Percentiles rank a stretch among this genome's conserved stretches.
These are phyloP conservation scores for Callitettix versicolor DNA, from an alignment of 1,140 invertebrate genomes.

Conservation along the genomic window DNA sequence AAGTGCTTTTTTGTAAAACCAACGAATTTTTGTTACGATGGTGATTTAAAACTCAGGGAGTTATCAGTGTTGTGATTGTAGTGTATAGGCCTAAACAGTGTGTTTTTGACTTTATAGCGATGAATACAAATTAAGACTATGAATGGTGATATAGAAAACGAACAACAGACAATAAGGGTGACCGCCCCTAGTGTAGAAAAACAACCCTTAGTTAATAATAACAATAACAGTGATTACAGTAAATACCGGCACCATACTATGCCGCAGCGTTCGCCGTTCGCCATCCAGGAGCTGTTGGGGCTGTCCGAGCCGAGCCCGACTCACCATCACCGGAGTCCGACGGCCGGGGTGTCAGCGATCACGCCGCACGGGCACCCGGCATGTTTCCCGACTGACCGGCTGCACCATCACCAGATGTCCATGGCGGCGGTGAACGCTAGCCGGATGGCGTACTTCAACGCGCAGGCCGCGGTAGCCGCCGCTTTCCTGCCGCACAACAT, in stretches of 20 bases:
- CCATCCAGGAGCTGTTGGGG: slow-evolving; percentile 81
- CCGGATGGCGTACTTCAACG: slow-evolving; percentile 76
- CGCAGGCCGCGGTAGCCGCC: slow-evolving; percentile 76
- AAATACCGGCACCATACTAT: slow-evolving; percentile 30
- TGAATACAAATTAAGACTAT: background rate
- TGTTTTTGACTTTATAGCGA: too few species aligned
- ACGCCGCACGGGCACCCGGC: slow-evolving; percentile 33
- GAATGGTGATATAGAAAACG: slow-evolving; percentile 2
- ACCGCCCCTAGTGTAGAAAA: slow-evolving; percentile 8
- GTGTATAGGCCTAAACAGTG: too few species aligned
- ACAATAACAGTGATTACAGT: slow-evolving; percentile 5
- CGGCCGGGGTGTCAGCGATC: slow-evolving; percentile 31
- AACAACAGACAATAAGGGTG: slow-evolving; percentile 8
- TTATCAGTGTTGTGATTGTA: too few species aligned
- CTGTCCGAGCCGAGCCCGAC: slow-evolving; percentile 31
- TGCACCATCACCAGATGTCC: slow-evolving; percentile 47
- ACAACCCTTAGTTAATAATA: background rate
- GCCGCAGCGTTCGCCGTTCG: slow-evolving; percentile 80
- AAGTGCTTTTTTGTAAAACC: background rate
- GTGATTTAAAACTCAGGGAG: too few species aligned
- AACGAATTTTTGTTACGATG: background rate
- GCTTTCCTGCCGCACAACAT: slow-evolving; percentile 63
- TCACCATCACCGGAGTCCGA: slow-evolving; percentile 31
- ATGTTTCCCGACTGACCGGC: too few species aligned
- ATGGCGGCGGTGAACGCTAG: slow-evolving; percentile 49